phyloP scores from a whole-genome alignment of 1,140 invertebrate genomes.

The Drosophila parabipectinata region DNA sequence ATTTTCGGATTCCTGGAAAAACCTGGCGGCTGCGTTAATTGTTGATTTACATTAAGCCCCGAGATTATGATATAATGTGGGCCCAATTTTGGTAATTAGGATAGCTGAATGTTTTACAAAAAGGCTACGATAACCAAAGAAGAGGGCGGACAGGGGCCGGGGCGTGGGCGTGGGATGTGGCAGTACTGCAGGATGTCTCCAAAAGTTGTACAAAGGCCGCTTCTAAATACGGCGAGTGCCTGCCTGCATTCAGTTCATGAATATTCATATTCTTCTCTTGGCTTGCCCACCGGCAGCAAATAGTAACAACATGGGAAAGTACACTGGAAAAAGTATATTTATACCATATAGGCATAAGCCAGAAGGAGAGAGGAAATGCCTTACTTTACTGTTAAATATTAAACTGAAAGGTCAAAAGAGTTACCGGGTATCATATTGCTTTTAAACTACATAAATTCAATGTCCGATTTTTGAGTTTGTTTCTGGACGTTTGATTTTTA shows the following conservation, averaged over 20 bases:
- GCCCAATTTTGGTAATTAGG: constrained; percentile 3
- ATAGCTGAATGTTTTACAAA: background rate
- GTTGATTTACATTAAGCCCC: background rate
- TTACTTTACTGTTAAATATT: too few species aligned
- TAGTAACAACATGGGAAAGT: background rate
- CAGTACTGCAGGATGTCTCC: constrained; percentile 34
- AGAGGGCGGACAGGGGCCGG: background rate
- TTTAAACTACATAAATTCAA: too few species aligned
- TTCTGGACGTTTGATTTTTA: too few species aligned
- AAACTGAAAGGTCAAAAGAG: too few species aligned
- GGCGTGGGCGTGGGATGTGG: background rate
- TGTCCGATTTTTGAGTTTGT: too few species aligned
- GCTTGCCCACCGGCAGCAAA: constrained; percentile 3
- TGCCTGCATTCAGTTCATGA: constrained; percentile 55
- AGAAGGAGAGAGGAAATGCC: too few species aligned
- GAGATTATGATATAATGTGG: constrained; percentile 5
- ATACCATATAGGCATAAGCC: background rate
- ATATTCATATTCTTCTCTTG: constrained; percentile 60
- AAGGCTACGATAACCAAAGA: background rate
- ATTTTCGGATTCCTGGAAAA: constrained; percentile 1
- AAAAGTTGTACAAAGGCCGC: constrained; percentile 62
- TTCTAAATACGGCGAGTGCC: constrained; percentile 35
- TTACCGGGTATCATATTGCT: too few species aligned
- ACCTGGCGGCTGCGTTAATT: background rate
- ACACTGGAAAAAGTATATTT: background rate